Percentiles rank a stretch among this genome's conserved stretches.
These are phyloP conservation scores for Julus scandinavius DNA, from an alignment of 2,888 invertebrate species.

Conservation along the genomic window DNA sequence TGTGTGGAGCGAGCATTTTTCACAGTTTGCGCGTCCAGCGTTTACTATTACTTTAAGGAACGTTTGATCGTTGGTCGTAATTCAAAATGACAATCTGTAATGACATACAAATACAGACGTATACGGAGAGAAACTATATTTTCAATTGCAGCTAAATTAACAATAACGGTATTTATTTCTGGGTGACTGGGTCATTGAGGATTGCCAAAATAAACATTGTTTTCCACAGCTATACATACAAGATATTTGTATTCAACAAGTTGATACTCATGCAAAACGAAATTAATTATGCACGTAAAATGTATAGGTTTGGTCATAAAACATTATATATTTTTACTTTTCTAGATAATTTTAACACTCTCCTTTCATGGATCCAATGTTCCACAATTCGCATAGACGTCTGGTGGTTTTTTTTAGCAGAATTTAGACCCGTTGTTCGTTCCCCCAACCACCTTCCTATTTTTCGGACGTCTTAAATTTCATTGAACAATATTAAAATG, in stretches of 20 bases:
- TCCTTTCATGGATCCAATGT: no score
- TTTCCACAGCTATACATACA: not conserved
- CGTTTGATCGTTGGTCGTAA: not conserved
- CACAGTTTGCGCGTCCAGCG: not conserved
- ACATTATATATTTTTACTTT: no score
- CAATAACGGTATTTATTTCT: not conserved
- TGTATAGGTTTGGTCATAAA: no score
- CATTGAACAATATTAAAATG: no score
- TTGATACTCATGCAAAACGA: no score
- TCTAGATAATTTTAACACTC: no score
- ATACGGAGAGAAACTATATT: not conserved
- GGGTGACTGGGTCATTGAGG: not conserved
- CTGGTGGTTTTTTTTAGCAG: no score
- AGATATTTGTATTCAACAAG: not conserved
- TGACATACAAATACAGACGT: not conserved
- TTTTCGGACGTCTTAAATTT: no score
- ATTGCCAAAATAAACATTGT: not conserved
- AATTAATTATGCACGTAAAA: no score
- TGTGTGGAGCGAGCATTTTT: not conserved
- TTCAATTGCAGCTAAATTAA: not conserved
- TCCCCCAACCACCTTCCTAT: no score
- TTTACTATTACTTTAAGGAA: not conserved
- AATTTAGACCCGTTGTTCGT: no score
- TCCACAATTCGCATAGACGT: no score
- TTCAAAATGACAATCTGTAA: not conserved